Conservation (phyloP, 2,888 invertebrate genomes). For the Mesorhabditis belari region DNA sequence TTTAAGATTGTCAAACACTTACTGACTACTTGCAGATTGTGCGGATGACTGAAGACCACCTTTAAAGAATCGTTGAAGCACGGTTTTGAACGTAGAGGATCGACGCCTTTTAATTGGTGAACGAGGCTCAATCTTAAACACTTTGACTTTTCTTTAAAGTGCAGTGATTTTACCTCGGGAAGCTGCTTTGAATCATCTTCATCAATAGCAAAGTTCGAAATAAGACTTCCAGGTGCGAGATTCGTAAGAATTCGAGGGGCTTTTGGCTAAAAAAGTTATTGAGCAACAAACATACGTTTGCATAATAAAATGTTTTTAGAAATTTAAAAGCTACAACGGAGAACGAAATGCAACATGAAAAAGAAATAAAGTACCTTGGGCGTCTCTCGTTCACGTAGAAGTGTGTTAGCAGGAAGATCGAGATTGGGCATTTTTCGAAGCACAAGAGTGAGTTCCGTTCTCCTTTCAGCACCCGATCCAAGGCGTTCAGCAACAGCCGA, state of each 20-base stretch:
- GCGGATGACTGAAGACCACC: too few relatives aligned
- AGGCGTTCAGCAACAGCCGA: constrained; percentile 25
- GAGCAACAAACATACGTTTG: too few relatives aligned
- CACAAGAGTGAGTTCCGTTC: constrained; percentile 68
- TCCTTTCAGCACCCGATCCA: constrained; percentile 12
- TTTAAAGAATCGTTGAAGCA: not conserved
- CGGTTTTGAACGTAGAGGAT: constrained; percentile 7
- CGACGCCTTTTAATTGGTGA: constrained; percentile 8
- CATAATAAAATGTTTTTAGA: too few relatives aligned
- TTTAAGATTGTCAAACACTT: too few relatives aligned
- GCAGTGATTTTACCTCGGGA: not conserved
- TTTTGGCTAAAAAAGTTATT: not conserved
- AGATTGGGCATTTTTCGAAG: constrained; percentile 69
- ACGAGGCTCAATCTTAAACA: not conserved
- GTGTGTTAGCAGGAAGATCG: not conserved
- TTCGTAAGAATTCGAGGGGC: constrained; percentile 15
- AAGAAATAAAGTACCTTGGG: not conserved
- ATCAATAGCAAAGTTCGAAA: constrained; percentile 4
- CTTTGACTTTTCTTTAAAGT: not conserved
- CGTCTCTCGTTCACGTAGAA: not conserved
- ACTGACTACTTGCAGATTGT: too few relatives aligned
- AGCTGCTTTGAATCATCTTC: constrained; percentile 10
- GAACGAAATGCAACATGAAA: too few relatives aligned
- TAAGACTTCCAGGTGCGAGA: constrained; percentile 17
- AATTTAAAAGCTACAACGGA: too few relatives aligned